Conservation (phyloP, 2,888 invertebrate genomes). For the Tenthredo livida region DNA sequence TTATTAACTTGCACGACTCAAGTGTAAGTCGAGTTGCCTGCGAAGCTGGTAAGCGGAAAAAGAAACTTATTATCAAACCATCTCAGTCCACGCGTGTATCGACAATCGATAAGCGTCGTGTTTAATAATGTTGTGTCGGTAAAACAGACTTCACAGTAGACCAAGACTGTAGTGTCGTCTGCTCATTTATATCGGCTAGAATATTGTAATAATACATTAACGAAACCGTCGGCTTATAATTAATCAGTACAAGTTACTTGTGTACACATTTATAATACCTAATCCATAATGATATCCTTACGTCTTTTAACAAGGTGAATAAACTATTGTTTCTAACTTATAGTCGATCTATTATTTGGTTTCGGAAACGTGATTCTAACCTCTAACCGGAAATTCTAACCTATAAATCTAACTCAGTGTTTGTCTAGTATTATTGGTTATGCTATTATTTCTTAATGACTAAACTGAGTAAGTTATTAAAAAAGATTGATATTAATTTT, state of each 20-base stretch:
- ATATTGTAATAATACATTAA: background rate
- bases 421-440: background rate
- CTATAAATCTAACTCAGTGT: background rate
- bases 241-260: background rate
- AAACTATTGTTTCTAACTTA: background rate
- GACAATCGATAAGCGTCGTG: background rate
- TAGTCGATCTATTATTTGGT: background rate
- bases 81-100: background rate
- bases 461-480: background rate
- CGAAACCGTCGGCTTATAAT: background rate
- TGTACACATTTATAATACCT: background rate
- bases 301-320: conserved; percentile 41
- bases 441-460: background rate
- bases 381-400: conserved; percentile 14
- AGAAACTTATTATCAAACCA: background rate
- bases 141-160: too few species aligned
- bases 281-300: conserved; percentile 29
- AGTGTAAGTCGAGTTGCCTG: background rate
- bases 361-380: background rate
- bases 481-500: background rate
- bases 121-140: too few species aligned
- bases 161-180: background rate
- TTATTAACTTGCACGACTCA: background rate
- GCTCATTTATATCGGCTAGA: background rate
- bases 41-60: background rate